Base-by-base conservation (phyloP, 2,113 vertebrate genomes). In the Cairina moschata region DNA sequence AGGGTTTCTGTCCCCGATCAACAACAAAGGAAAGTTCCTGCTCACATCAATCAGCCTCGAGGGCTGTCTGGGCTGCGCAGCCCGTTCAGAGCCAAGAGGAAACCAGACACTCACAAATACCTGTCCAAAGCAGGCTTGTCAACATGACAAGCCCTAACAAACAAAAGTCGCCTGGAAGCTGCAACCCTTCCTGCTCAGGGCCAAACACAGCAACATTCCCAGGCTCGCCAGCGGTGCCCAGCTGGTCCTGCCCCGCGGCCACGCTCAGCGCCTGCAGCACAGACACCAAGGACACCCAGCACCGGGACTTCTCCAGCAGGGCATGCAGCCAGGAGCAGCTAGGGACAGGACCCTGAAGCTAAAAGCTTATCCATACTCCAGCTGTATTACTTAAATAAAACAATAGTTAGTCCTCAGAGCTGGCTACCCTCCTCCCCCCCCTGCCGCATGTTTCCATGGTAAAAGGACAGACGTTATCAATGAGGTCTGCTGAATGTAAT, bases 11-110 rank as follows among this genome's bases (percentile, higher is more conserved):
- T 44, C 23, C 44, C 8, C 34, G 31, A 26, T 13, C 15, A 66
- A 16, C 42, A n/a, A 7, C 31, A 38, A 32, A 38, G 40, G 15
- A 34, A 59, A 56, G 55, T 44, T n/a, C 22, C 80, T 75, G 50
- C 54, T 25, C 4, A 5, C 31, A 9, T 0, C 1, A 52, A 3
- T 20, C 0, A 5, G 40, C 18, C 29, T 17, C 6, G 48, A 25
- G 79, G 42, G 66, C 60, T 40, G 31, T n/a, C 44, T 69, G 62
- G 13, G 31, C 6, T 34, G 40, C 28, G 12, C 46, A 48, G 28
- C 5, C n/a, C 16, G 11, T 52, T 65, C 86, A 36, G 56, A 38
- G 58, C 36, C 66, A 18, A n/a, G 36, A 71, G 46, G 86, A 82
- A 94, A 71, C 56, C 72, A 63, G 52, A 38, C 34, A 22, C 13